Base-by-base conservation (phyloP, 2,888 invertebrate species). In the Rhogogaster chlorosoma region DNA sequence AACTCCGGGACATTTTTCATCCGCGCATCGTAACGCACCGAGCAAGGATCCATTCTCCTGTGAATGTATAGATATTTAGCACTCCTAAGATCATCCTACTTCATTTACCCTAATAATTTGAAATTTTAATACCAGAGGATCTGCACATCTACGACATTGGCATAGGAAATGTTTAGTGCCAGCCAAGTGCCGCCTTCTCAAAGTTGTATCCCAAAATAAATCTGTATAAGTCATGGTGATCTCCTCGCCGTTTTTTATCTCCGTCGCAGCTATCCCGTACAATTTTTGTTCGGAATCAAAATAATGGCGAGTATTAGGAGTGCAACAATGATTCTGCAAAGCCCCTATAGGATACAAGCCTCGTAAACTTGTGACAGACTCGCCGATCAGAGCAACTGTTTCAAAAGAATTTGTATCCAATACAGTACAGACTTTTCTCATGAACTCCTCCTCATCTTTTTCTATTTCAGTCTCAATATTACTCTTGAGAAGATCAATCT, bases 331-430 rank as follows among this genome's bases (percentile, higher is more conserved):
- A 93, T 97, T 97, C 93, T 96, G 95, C 86, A 96, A 93, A 67
- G 95, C 95, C 1, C 95, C 95, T 85, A 96, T 94, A 32, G 96
- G 96, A 93, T 96, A 97, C 83, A 97, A 92, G 15, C 96, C 97
- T 87, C 96, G 94, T 87, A 95, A 92, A 89, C 94, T 95, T 89
- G 94, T 93, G 82, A 89, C 93, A 89, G 89, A 89, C 87, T 93
- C 94, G 86, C 93, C 94, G 87, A 91, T 94, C 26, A 92, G 91
- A 85, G 92, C 94, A 84, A 94, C 94, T 87, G 94, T 95, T 94
- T 96, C 96, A 91, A 95, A 96, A 57, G 96, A 96, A 91, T 96
- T 96, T 2, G 96, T 95, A 89, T 96, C 96, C 90, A 96, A 94
- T 26, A 95, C 94, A 84, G 94, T 94, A 89, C 96, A 96, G 0